Evolutionary conservation across 2,113 vertebrate genomes (phyloP), one percentile per base, ranked within the genome.

Genomic region (Psilopogon haemacephalus): DNA sequence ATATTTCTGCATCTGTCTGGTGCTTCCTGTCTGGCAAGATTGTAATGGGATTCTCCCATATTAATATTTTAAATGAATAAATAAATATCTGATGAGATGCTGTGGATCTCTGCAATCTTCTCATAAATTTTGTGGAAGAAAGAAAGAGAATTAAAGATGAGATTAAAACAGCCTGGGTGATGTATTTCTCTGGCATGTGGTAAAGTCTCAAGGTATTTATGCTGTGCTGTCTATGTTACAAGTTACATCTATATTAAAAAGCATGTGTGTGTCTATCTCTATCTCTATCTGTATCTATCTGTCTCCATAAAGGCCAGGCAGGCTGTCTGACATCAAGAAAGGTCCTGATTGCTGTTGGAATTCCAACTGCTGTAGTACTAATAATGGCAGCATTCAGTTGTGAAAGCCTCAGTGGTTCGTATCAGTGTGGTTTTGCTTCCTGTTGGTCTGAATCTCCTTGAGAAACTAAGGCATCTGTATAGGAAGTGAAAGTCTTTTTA

Each of bases 41-140:
- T 82, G 65, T 81, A 91, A 91, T 88, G 62, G 79, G 85, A 95
- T 95, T 96, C 87, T 95, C 91, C 87, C 72, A 33, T 88, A 91
- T 89, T 92, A 94, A 95, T 96, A 95, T 95, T 96, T 96, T 77
- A 96, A 91, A 88, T 20, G 75, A 91, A 96, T 95, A 95, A 96
- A 94, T 96, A 96, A 96, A 95, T 96, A 95, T 75, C 89, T 94
- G 82, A 94, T 95, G 89, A 95, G 89, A 85, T 71, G 42, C 75
- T 60, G 84, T 68, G 64, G 50, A 83, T 90, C 60, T 89, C 91
- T 52, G 62, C 84, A 85, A 64, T 87, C 27, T 88, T 91, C 86
- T 74, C 30, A 73, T 88, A 91, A 91, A 86, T 92, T 91, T 30
- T 44, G 75, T 12, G 28, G 60, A 88, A 90, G 50, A 64, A 65